A percentile compares a stretch with the other conserved stretches of the same genome.
Conservation (phyloP, 2,113 vertebrate genomes). For the Paracanthobrama guichenoti region DNA sequence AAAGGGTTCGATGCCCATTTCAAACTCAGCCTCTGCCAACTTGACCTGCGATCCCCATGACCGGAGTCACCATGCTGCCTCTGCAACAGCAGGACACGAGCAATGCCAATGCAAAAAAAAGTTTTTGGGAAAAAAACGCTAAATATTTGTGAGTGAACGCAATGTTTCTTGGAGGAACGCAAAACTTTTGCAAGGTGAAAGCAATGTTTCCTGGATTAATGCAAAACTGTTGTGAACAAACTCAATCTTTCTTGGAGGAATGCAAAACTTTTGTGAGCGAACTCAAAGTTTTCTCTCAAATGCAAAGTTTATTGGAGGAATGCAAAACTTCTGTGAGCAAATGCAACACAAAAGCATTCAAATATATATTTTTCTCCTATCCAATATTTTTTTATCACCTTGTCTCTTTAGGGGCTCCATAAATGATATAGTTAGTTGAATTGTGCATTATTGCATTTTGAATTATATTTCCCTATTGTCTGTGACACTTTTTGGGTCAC, state of each 20-base stretch:
- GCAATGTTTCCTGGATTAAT: background rate
- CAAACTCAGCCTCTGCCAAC: too few relatives aligned
- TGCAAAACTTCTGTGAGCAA: background rate
- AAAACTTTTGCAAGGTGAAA: background rate
- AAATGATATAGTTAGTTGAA: background rate
- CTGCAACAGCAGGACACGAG: too few relatives aligned
- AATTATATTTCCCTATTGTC: background rate
- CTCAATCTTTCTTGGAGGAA: background rate
- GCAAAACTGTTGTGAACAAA: background rate
- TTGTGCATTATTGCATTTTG: background rate
- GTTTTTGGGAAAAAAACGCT: too few relatives aligned
- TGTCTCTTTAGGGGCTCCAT: background rate
- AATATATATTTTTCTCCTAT: background rate
- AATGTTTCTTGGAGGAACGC: background rate
- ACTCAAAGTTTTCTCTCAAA: background rate
- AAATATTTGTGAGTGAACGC: too few relatives aligned
- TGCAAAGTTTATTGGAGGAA: background rate
- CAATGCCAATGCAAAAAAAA: too few relatives aligned
- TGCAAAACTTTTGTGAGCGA: background rate
- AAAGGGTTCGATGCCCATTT: too few relatives aligned
- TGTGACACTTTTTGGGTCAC: background rate
- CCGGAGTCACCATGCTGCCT: too few relatives aligned
- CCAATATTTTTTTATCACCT: background rate
- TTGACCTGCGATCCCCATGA: too few relatives aligned
- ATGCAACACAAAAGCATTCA: background rate